Conservation (phyloP, 2,888 invertebrate species). For the Scaptomyza reducta region DNA sequence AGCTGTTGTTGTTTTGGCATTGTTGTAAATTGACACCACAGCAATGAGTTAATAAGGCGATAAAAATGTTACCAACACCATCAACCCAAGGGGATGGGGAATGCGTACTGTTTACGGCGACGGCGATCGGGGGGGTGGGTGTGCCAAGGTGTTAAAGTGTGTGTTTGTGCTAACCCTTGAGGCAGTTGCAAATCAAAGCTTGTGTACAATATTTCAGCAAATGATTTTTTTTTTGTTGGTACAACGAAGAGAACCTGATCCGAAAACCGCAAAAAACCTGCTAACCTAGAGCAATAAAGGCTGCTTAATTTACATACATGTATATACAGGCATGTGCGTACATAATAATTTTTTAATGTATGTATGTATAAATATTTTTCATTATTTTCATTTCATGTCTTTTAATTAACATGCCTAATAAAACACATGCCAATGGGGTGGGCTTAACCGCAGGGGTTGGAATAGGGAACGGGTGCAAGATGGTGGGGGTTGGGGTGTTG, state of each 20-base stretch:
- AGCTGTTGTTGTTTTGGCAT: constrained; percentile 44
- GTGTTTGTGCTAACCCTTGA: constrained; percentile 4
- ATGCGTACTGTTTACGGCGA: neutral
- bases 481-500: too few relatives aligned
- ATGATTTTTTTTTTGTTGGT: neutral
- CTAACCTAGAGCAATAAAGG: constrained; percentile 27
- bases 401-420: constrained; percentile 80
- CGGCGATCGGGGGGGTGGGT: too few relatives aligned
- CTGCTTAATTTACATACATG: constrained; percentile 13
- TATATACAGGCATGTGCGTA: neutral
- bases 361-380: constrained; percentile 66
- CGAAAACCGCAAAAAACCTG: constrained; percentile 19
- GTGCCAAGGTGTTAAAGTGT: neutral
- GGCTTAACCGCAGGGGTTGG: constrained; percentile 5
- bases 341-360: constrained; percentile 51
- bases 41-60: constrained; percentile 83
- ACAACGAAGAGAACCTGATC: constrained; percentile 10
- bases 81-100: neutral
- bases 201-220: constrained; percentile 6
- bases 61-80: constrained; percentile 60
- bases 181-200: constrained; percentile 33
- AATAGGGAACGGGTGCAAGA: constrained; percentile 3
- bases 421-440: constrained; percentile 72
- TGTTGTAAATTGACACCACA: constrained; percentile 82
- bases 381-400: constrained; percentile 82